Conservation (phyloP, 2,797 vertebrate species). For the Brachyalestes nurse region DNA sequence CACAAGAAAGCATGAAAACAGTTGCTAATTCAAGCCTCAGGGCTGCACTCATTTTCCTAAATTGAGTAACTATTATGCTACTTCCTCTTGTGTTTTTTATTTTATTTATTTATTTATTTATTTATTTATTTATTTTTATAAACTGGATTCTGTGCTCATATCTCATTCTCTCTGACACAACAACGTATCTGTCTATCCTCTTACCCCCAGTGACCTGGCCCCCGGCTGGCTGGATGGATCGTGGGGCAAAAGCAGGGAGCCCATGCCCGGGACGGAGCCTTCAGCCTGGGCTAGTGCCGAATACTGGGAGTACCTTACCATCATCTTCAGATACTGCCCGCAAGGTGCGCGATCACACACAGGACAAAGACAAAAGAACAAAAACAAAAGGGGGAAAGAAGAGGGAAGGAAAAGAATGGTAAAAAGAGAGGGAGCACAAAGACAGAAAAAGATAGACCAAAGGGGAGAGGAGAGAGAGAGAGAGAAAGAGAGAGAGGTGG, state of each 20-base stretch:
- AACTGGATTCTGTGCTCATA: conserved; percentile 8
- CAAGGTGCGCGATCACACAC: conserved; percentile 76
- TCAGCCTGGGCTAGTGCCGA: conserved; percentile 82
- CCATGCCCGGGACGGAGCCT: conserved; percentile 80
- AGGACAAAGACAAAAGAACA: conserved; percentile 57
- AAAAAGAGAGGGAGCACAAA: conserved; percentile 40
- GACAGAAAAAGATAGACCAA: conserved; percentile 9
- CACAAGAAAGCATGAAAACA: conserved; percentile 78
- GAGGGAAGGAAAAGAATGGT: conserved; percentile 49
- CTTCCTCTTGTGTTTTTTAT: conserved; percentile 35
- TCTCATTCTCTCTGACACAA: conserved; percentile 43
- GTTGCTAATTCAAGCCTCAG: conserved; percentile 74
- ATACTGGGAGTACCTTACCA: conserved; percentile 82
- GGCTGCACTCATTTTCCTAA: conserved; percentile 70
- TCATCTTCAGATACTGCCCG: conserved; percentile 83
- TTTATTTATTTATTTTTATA: conserved; percentile 41
- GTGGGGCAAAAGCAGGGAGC: conserved; percentile 81
- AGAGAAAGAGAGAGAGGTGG: conserved; percentile 51
- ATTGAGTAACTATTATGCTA: conserved; percentile 71
- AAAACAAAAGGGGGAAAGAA: conserved; percentile 65
- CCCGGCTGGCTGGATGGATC: conserved; percentile 78
- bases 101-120: neutral
- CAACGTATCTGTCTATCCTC: conserved; percentile 73
- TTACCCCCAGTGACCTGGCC: conserved; percentile 82
- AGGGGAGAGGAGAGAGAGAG: conserved; percentile 50